A percentile compares a stretch with the other conserved stretches of the same genome.
phyloP scores from a whole-genome alignment of 2,797 vertebrate species.

The Taeniopygia guttata region DNA sequence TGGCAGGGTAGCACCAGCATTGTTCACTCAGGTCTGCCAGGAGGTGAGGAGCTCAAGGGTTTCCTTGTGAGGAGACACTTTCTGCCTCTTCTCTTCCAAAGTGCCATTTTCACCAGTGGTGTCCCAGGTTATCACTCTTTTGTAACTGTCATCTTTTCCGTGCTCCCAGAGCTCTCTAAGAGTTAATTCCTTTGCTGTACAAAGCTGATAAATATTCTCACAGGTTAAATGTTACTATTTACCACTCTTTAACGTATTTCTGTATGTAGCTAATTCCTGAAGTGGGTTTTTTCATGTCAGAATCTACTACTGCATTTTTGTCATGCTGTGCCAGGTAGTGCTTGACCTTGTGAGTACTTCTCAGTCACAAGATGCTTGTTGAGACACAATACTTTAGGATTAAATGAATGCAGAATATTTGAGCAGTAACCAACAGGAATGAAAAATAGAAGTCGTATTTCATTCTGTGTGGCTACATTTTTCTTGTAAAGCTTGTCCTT shows the following conservation, averaged over 20 bases:
- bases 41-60: background rate
- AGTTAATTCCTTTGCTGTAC: background rate
- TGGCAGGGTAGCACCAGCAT: background rate
- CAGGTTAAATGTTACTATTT: background rate
- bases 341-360: conserved; percentile 68
- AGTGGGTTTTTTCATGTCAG: background rate
- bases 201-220: background rate
- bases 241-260: background rate
- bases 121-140: background rate
- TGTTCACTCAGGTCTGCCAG: background rate
- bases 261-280: background rate
- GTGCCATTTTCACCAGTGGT: background rate
- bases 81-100: background rate
- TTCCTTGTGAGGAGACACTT: background rate
- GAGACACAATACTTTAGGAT: conserved; percentile 37
- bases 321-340: background rate
- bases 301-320: background rate
- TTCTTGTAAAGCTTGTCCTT: conserved; percentile 73
- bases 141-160: background rate
- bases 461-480: conserved; percentile 70
- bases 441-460: conserved; percentile 73
- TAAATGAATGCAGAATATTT: conserved; percentile 72
- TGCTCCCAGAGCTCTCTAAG: background rate
- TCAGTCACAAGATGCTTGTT: conserved; percentile 36
- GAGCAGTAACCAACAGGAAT: conserved; percentile 70